These are phyloP conservation scores for Zele albiditarsus DNA, from an alignment of 2,888 invertebrate species.

Conservation along the genomic window DNA sequence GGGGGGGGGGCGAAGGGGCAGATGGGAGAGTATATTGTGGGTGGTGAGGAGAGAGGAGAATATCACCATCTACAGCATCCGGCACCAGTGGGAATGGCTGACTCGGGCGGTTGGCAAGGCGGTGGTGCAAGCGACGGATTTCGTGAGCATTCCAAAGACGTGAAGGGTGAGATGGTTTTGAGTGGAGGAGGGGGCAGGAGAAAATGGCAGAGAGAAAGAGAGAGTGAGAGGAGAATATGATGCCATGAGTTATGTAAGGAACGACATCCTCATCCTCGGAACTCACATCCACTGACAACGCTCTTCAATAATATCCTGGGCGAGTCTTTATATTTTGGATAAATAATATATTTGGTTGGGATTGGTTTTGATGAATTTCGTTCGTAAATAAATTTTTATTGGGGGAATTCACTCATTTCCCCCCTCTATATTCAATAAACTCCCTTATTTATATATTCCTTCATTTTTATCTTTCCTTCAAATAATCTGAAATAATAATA, in stretches of 20 bases:
- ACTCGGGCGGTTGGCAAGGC: conserved; percentile 51
- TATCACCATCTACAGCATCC: conserved; percentile 57
- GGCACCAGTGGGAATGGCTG: conserved; percentile 56
- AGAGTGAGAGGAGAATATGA: conserved; percentile 45
- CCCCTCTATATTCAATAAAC: no score
- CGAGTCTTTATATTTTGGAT: not conserved
- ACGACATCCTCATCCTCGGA: conserved; percentile 48
- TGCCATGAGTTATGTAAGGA: conserved; percentile 60
- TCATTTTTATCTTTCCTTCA: not conserved
- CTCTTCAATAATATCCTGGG: not conserved
- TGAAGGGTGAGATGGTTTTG: conserved; percentile 24
- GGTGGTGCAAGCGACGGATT: conserved; percentile 56
- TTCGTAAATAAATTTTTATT: not conserved
- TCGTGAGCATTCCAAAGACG: conserved; percentile 54
- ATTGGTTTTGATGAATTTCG: not conserved
- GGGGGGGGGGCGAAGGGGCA: conserved; percentile 23
- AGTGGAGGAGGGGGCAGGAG: not conserved
- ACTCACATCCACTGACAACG: conserved; percentile 6
- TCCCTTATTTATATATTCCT: not conserved
- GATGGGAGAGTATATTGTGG: conserved; percentile 37
- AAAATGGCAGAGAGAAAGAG: not conserved
- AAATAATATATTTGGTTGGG: not conserved
- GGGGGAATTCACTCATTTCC: no score
- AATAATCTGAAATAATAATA: not conserved
- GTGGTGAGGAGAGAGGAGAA: conserved; percentile 45